Evolutionary conservation across 2,797 vertebrate species (phyloP).

Genomic region (Lophius americanus): DNA sequence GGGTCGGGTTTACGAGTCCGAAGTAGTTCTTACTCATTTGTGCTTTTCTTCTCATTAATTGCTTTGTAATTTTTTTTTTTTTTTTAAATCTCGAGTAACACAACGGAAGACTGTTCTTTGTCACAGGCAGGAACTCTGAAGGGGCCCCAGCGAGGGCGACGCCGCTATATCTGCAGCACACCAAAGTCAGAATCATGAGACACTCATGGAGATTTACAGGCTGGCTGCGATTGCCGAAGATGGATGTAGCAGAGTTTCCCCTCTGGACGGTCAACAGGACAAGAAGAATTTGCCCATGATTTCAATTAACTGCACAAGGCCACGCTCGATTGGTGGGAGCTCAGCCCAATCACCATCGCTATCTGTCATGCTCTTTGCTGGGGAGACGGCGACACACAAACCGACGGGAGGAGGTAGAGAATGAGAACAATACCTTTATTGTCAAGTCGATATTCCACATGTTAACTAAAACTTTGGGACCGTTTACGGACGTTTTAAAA

Average conservation of each 20-base stretch:
- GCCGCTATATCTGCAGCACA: constrained; percentile 22
- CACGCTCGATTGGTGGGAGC: constrained; percentile 75
- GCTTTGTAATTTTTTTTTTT: constrained; percentile 15
- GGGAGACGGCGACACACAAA: constrained; percentile 19
- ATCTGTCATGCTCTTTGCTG: constrained; percentile 70
- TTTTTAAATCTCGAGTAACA: constrained; percentile 20
- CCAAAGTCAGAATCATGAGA: constrained; percentile 37
- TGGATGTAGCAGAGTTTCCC: constrained; percentile 65
- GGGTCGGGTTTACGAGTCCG: constrained; percentile 14
- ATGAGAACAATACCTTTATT: constrained; percentile 19
- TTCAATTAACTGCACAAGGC: constrained; percentile 80
- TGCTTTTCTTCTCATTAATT: constrained; percentile 14
- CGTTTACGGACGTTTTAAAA: too few species aligned
- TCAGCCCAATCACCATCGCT: constrained; percentile 69
- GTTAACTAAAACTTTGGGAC: too few species aligned
- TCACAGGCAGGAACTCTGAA: constrained; percentile 22
- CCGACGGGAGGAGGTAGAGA: constrained; percentile 19
- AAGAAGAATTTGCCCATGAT: constrained; percentile 77
- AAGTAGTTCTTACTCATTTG: constrained; percentile 27
- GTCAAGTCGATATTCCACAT: not conserved
- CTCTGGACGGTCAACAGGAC: constrained; percentile 67
- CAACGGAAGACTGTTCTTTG: constrained; percentile 12
- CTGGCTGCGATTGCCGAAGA: constrained; percentile 50
- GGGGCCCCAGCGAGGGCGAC: constrained; percentile 1
- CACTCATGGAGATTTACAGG: constrained; percentile 64